A percentile compares a stretch with the other conserved stretches of the same genome.
phyloP scores from a whole-genome alignment of 2,113 vertebrate genomes.

The Gracilinanus agilis region DNA sequence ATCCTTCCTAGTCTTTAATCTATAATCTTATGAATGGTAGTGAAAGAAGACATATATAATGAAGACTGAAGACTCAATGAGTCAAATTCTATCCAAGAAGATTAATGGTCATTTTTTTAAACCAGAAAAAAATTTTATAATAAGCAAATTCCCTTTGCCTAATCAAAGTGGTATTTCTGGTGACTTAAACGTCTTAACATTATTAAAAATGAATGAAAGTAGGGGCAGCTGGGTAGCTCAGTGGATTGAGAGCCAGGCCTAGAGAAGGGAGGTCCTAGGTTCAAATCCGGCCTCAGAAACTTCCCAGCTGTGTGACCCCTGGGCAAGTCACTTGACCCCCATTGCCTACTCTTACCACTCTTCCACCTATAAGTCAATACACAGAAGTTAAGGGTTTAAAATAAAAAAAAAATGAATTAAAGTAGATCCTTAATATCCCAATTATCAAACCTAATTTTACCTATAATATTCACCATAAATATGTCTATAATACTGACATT shows the following conservation, averaged over 20 bases:
- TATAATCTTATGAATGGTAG: not conserved
- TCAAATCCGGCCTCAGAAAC: no score
- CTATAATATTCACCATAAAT: not conserved
- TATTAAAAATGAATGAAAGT: not conserved
- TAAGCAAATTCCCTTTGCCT: not conserved
- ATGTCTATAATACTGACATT: not conserved
- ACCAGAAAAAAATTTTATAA: not conserved
- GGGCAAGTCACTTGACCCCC: no score
- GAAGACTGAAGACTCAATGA: not conserved
- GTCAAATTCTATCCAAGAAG: not conserved
- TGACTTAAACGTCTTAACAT: slow-evolving; percentile 3
- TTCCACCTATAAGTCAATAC: no score
- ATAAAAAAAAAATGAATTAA: not conserved
- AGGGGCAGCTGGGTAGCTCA: no score
- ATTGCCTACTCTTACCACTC: no score
- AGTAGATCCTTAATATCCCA: not conserved
- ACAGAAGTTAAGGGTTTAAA: no score
- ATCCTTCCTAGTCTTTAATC: not conserved
- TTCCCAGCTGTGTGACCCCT: no score
- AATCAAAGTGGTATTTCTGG: not conserved
- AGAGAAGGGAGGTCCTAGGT: no score
- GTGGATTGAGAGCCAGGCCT: no score
- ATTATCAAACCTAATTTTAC: not conserved
- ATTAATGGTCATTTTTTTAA: not conserved
- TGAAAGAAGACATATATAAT: not conserved